These are phyloP conservation scores for Characodon lateralis DNA, from an alignment of 2,797 vertebrate genomes.

Conservation along the genomic window DNA sequence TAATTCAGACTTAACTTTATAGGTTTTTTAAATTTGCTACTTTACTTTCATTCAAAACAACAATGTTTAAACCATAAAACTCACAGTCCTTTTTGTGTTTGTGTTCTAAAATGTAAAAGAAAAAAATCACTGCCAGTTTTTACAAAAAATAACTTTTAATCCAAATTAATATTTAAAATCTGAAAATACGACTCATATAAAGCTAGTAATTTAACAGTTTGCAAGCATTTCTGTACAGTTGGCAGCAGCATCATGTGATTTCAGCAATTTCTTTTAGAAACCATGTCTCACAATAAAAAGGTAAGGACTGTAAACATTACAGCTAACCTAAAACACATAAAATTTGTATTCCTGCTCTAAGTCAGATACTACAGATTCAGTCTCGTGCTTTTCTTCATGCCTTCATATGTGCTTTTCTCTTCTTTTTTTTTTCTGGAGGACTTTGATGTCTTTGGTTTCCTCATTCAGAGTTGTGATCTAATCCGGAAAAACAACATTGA, in stretches of 20 bases:
- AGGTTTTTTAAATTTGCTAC: constrained; percentile 7
- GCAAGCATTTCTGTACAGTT: constrained; percentile 63
- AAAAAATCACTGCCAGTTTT: neutral
- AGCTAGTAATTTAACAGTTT: constrained; percentile 15
- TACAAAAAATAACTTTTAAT: constrained; percentile 30
- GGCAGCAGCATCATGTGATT: constrained; percentile 57
- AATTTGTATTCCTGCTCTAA: constrained; percentile 16
- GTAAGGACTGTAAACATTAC: constrained; percentile 52
- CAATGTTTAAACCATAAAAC: constrained; percentile 6
- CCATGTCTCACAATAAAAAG: constrained; percentile 36
- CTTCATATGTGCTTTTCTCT: constrained; percentile 2
- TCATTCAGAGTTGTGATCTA: constrained; percentile 35
- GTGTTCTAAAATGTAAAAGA: constrained; percentile 24
- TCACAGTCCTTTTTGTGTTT: constrained; percentile 32
- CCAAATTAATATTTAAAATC: constrained; percentile 28
- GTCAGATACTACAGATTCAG: neutral
- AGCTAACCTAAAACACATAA: constrained; percentile 44
- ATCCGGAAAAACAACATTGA: constrained; percentile 31
- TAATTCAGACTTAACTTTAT: constrained; percentile 5
- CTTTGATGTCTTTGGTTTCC: constrained; percentile 19
- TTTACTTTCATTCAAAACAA: constrained; percentile 4
- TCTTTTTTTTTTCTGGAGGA: constrained; percentile 5
- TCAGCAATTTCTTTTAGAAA: constrained; percentile 28
- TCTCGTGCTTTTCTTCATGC: neutral
- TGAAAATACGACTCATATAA: constrained; percentile 17